Percentiles rank a stretch among this genome's conserved stretches.
Evolutionary conservation across 1,140 invertebrate genomes (phyloP).

Genomic region (Fopius arisanus): DNA sequence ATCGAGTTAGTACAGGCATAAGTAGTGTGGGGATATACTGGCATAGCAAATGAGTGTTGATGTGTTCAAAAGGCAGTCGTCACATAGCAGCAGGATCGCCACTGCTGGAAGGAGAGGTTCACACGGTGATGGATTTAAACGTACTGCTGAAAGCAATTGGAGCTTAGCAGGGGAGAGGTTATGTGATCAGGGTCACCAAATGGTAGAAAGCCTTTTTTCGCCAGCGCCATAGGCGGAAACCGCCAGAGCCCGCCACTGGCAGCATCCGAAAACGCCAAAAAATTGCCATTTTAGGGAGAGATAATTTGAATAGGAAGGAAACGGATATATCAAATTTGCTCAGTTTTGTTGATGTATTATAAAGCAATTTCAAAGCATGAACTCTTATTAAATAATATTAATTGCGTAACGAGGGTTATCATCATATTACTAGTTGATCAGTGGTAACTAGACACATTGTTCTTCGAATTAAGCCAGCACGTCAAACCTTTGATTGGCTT

Average conservation of each 20-base stretch:
- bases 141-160: no score
- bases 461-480: not conserved
- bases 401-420: not conserved
- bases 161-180: no score
- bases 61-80: no score
- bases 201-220: not conserved
- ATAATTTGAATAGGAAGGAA: not conserved
- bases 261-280: not conserved
- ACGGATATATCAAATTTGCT: not conserved
- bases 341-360: not conserved
- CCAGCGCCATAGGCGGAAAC: not conserved
- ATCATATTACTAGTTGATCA: not conserved
- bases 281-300: not conserved
- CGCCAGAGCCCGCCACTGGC: not conserved
- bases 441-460: not conserved
- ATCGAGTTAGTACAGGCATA: no score
- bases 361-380: not conserved
- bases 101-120: no score
- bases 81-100: no score
- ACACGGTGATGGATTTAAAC: no score
- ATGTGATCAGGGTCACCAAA: not conserved
- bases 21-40: no score
- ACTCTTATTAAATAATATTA: not conserved
- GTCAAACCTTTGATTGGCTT: not conserved
- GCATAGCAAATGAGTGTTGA: no score